Evolutionary conservation across 37 sponge, comb jelly and placozoan genomes (phyloP).

Genomic region (Theonella swinhoei): DNA sequence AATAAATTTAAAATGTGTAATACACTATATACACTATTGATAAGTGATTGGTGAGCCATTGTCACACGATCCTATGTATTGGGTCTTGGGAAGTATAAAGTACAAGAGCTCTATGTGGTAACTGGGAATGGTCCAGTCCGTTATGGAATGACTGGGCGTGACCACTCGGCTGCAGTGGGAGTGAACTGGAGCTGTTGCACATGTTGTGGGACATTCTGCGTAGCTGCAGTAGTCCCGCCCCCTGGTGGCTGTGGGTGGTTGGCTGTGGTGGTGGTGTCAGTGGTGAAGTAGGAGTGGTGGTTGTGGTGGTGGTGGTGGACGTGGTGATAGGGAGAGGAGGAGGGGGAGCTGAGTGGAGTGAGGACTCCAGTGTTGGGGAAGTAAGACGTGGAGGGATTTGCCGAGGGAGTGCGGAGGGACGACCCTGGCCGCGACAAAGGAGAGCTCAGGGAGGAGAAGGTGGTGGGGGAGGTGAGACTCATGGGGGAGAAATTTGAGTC

Average conservation of each 20-base stretch:
- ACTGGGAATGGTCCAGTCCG: too few species aligned
- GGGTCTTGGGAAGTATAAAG: too few species aligned
- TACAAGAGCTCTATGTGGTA: too few species aligned
- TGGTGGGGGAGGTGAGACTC: slow-evolving; percentile 23
- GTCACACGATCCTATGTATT: too few species aligned
- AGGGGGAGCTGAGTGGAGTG: slow-evolving; percentile 44
- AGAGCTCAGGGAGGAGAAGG: slow-evolving; percentile 15
- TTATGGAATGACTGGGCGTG: too few species aligned
- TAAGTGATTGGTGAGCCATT: too few species aligned
- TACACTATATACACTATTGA: too few species aligned
- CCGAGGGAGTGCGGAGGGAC: not conserved
- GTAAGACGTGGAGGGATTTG: slow-evolving; percentile 10
- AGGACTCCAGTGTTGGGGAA: slow-evolving; percentile 35
- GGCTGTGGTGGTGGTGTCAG: not conserved
- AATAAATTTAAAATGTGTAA: too few species aligned
- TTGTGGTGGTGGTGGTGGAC: slow-evolving; percentile 10
- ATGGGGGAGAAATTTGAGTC: slow-evolving; percentile 13
- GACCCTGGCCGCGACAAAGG: slow-evolving; percentile 13
- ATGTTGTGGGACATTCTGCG: too few species aligned
- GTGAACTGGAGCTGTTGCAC: not conserved
- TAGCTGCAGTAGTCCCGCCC: not conserved
- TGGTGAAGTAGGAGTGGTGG: slow-evolving; percentile 29
- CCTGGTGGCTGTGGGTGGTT: not conserved
- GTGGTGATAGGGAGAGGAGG: not conserved
- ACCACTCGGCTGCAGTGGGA: not conserved